Evolutionary conservation across 1,140 invertebrate species (phyloP), one percentile per base, ranked within the genome.

Genomic region (Vanessa tameamea): DNA sequence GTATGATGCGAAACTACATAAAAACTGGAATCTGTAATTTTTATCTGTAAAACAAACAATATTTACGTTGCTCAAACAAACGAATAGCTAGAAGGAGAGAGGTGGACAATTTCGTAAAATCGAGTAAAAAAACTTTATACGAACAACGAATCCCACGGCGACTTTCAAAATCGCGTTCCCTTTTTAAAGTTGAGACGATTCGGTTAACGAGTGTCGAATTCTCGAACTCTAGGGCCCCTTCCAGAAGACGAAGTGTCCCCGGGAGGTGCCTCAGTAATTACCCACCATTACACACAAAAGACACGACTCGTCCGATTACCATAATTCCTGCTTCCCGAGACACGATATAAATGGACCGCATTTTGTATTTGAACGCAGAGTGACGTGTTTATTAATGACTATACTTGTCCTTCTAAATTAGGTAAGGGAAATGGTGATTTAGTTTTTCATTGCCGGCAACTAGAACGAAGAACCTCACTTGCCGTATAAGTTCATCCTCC

Each of bases 331-430:
- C 78, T 85, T 84, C 84, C 87, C 82, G 82, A 81, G 83, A 83
- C 85, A 81, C 81, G 83, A 88, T 90, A 91, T 89, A 91, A 92
- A 92, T 90, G 89, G 83, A 80, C 82, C 82, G 86, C 90, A 90
- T 91, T 92, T 92, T 91, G 89, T 91, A 88, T 82, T 89, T 89
- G 89, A 84, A 86, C 84, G 83, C 86, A 81, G 84, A 84, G 79
- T 92, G 90, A 91, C 90, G 86, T 87, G 87, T 91, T 89, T 92
- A 92, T 92, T 91, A 91, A 92, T 91, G 89, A 86, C 87, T 85
- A 84, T 83, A 85, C 88, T 91, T 91, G 90, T 91, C 87, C 88
- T 92, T 87, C 83, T 89, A 90, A 92, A 92, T 91, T 92, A 92
- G 89, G 87, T 87, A 82, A 87, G 85, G 87, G 89, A 86, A 20